A percentile compares a stretch with the other conserved stretches of the same genome.
Evolutionary conservation across 2,797 vertebrate genomes (phyloP).

Genomic region (Phalloptychus januarius): DNA sequence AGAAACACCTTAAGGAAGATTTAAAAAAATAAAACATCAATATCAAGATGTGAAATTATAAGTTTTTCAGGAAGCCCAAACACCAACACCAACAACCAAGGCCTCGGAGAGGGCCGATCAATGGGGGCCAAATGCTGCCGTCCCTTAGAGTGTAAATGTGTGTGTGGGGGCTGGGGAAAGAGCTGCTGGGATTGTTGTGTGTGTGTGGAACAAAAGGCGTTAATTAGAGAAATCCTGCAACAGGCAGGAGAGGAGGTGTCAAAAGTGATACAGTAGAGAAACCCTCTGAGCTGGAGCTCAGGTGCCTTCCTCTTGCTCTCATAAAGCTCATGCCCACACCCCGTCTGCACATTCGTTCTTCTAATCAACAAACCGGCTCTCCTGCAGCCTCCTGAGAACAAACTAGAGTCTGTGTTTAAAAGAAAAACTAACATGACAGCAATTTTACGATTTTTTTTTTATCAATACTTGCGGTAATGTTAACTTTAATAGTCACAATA

Average conservation of each 20-base stretch:
- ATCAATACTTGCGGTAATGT: neutral
- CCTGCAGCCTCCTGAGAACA: neutral
- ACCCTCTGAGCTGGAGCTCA: conserved; percentile 54
- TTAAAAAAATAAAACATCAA: neutral
- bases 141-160: conserved; percentile 60
- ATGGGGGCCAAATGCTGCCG: conserved; percentile 75
- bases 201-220: conserved; percentile 82
- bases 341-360: conserved; percentile 65
- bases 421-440: neutral
- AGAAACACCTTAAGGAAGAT: neutral
- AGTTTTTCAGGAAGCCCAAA: conserved; percentile 19
- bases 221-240: conserved; percentile 86
- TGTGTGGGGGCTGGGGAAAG: conserved; percentile 49
- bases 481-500: neutral
- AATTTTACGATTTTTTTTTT: neutral
- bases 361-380: conserved; percentile 66
- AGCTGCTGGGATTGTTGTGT: conserved; percentile 63
- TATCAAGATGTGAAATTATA: neutral
- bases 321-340: conserved; percentile 60
- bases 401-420: neutral
- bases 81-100: too few relatives aligned
- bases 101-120: conserved; percentile 53
- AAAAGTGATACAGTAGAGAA: conserved; percentile 76
- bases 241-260: conserved; percentile 81
- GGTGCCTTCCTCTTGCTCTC: conserved; percentile 50